Percentiles rank a stretch among this genome's conserved stretches.
Evolutionary conservation across 2,888 invertebrate genomes (phyloP).

Genomic region (Nysson spinosus): DNA sequence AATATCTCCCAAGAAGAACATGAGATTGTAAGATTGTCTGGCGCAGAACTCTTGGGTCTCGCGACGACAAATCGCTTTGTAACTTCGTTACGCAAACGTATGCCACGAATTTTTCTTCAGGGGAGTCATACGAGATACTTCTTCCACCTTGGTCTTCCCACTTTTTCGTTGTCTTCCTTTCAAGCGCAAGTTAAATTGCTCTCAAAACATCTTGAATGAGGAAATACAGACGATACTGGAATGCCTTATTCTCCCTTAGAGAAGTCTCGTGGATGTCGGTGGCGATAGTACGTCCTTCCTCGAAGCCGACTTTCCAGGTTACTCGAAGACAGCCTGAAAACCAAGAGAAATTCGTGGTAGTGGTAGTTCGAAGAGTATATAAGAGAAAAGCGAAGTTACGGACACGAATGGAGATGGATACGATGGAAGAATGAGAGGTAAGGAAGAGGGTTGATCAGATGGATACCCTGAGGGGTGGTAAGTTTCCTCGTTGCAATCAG

Average conservation of each 20-base stretch:
- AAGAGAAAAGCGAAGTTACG: too few species aligned
- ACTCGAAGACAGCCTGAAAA: constrained; percentile 30
- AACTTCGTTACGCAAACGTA: constrained; percentile 56
- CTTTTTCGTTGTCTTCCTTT: neutral
- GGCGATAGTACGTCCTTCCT: neutral
- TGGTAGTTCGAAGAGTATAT: too few species aligned
- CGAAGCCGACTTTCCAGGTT: constrained; percentile 9
- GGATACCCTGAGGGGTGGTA: constrained; percentile 24
- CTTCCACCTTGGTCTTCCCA: neutral
- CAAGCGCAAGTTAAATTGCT: constrained; percentile 55
- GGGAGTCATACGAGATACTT: neutral
- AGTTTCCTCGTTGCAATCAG: constrained; percentile 50
- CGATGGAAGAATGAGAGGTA: neutral
- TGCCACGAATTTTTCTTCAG: constrained; percentile 9
- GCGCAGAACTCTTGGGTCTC: too few species aligned
- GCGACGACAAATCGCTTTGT: constrained; percentile 48
- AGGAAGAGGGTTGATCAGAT: constrained; percentile 29
- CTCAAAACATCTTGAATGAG: constrained; percentile 57
- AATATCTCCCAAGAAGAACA: too few species aligned
- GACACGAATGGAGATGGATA: neutral
- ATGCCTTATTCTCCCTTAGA: neutral
- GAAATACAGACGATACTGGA: constrained; percentile 24
- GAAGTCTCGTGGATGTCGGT: neutral
- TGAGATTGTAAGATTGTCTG: too few species aligned
- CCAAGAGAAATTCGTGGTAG: constrained; percentile 20